These are phyloP conservation scores for Neosilurus mollespiculum DNA, from an alignment of 2,797 vertebrate species.

Conservation along the genomic window DNA sequence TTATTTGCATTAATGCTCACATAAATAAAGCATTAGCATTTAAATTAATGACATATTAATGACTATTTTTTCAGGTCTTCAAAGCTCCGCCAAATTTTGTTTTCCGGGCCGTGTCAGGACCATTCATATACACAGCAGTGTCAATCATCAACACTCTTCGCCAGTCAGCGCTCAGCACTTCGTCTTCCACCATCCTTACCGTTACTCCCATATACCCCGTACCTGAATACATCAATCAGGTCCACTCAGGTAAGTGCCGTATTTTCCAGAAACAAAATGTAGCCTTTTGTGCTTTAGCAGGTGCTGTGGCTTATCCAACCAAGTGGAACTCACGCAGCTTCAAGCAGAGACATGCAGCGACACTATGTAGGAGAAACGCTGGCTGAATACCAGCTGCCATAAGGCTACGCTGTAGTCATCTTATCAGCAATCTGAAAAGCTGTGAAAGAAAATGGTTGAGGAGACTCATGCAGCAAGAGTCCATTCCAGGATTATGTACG, in stretches of 20 bases:
- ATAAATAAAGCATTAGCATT: too few species aligned
- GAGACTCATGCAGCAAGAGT: not conserved
- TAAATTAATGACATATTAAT: not conserved
- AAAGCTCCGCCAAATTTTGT: conserved; percentile 83
- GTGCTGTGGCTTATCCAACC: not conserved
- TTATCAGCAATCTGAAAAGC: conserved; percentile 4
- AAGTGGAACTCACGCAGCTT: not conserved
- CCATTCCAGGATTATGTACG: not conserved
- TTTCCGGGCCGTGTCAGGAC: conserved; percentile 89
- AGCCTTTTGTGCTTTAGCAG: not conserved
- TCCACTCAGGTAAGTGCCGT: conserved; percentile 82
- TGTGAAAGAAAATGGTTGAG: not conserved
- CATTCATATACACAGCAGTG: conserved; percentile 87
- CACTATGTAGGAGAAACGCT: not conserved
- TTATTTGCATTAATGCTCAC: not conserved
- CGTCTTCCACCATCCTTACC: conserved; percentile 71
- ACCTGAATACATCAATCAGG: conserved; percentile 82
- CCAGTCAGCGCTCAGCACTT: conserved; percentile 69
- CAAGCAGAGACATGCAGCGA: not conserved
- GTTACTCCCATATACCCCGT: conserved; percentile 76
- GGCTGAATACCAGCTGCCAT: conserved; percentile 7
- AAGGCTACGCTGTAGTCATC: conserved; percentile 19
- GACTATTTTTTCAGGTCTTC: conserved; percentile 76
- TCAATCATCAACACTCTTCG: conserved; percentile 87
- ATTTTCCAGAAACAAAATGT: not conserved